Evolutionary conservation across 2,888 invertebrate genomes (phyloP).

Genomic region (Conistra vaccinii): DNA sequence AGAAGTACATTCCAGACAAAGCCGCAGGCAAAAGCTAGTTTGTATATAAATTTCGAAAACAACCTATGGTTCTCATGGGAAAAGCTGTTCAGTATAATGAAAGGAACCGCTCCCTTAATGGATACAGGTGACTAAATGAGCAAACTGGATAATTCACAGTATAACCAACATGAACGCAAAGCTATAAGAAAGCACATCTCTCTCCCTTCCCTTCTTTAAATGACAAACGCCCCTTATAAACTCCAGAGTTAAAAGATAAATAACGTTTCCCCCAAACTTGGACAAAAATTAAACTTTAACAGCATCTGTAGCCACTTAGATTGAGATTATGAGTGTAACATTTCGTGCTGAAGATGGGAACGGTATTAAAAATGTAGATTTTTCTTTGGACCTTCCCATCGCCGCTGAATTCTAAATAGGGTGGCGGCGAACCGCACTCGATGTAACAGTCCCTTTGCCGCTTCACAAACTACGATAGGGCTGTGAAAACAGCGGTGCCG

Average conservation of each 20-base stretch:
- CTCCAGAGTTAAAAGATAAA: conserved; percentile 47
- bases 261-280: conserved; percentile 39
- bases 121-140: conserved; percentile 1
- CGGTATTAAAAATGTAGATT: conserved; percentile 73
- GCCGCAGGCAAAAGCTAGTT: too few relatives aligned
- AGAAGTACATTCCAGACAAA: too few relatives aligned
- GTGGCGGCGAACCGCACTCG: conserved; percentile 66
- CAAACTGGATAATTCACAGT: conserved; percentile 11
- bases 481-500: conserved; percentile 29
- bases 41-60: neutral
- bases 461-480: conserved; percentile 53
- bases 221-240: conserved; percentile 52
- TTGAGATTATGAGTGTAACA: conserved; percentile 65
- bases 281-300: conserved; percentile 51
- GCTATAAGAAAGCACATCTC: conserved; percentile 23
- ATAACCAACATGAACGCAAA: neutral
- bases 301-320: conserved; percentile 63
- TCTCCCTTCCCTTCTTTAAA: conserved; percentile 43
- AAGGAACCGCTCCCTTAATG: neutral
- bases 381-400: conserved; percentile 65
- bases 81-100: neutral
- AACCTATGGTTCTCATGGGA: neutral
- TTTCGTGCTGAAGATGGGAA: conserved; percentile 55
- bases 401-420: conserved; percentile 72
- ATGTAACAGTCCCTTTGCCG: conserved; percentile 71